Percentiles rank a stretch among this genome's conserved stretches.
Conservation (phyloP, 2,888 invertebrate genomes). For the Ditula angustiorana region DNA sequence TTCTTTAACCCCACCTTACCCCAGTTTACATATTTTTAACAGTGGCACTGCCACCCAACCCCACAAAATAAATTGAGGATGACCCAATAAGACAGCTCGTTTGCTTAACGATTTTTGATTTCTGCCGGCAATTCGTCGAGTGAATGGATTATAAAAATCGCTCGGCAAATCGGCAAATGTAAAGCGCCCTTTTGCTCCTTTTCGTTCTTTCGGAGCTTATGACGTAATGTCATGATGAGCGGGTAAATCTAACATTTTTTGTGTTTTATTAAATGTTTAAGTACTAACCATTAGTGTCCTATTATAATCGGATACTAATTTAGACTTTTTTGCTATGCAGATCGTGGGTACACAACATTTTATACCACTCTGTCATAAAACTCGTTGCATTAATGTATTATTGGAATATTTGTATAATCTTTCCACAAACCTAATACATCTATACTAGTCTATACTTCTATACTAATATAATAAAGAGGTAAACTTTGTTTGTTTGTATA, state of each 20-base stretch:
- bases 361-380: too few relatives aligned
- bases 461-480: too few relatives aligned
- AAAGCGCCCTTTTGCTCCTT: constrained; percentile 17
- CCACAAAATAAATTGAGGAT: constrained; percentile 37
- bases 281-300: too few relatives aligned
- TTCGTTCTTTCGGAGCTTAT: constrained; percentile 1
- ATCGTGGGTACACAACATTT: too few relatives aligned
- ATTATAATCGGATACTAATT: too few relatives aligned
- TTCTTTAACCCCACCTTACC: too few relatives aligned
- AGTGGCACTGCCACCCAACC: constrained; percentile 1
- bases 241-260: background rate
- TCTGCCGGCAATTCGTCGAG: constrained; percentile 42
- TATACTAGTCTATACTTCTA: too few relatives aligned
- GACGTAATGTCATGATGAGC: background rate
- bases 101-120: constrained; percentile 48
- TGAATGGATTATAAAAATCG: constrained; percentile 42
- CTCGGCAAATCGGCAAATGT: constrained; percentile 35
- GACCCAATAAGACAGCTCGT: constrained; percentile 48
- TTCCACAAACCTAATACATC: too few relatives aligned
- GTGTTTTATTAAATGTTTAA: background rate
- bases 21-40: background rate
- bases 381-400: too few relatives aligned
- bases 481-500: too few relatives aligned
- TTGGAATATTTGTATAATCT: too few relatives aligned
- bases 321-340: too few relatives aligned